A percentile compares a stretch with the other conserved stretches of the same genome.
phyloP scores from a whole-genome alignment of 2,888 invertebrate species.

The Oithona nana region DNA sequence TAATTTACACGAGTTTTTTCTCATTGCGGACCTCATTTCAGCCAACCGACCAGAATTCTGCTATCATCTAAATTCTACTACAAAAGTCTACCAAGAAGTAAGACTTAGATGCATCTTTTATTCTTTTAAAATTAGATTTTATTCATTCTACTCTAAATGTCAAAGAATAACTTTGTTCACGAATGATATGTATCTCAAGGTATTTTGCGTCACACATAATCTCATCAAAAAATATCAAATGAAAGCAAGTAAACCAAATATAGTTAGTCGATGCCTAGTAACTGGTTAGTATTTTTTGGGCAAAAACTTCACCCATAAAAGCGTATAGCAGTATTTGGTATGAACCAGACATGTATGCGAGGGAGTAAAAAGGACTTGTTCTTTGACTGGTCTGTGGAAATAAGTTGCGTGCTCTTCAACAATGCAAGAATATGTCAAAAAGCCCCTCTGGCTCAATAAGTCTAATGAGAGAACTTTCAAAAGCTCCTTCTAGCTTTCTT shows the following conservation, averaged over 20 bases:
- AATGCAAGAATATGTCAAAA: not conserved
- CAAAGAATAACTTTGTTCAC: too few species aligned
- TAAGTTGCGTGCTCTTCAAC: not conserved
- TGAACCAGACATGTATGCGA: too few species aligned
- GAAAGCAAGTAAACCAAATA: too few species aligned
- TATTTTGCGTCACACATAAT: too few species aligned
- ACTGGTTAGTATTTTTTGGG: not conserved
- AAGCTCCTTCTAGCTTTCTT: not conserved
- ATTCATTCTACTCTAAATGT: too few species aligned
- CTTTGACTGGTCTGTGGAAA: not conserved
- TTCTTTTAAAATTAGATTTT: not conserved
- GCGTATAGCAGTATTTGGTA: not conserved
- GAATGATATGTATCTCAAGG: too few species aligned
- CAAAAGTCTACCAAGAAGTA: not conserved
- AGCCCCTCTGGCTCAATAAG: not conserved
- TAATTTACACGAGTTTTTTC: slow-evolving; percentile 7
- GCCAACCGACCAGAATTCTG: not conserved
- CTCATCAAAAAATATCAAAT: too few species aligned
- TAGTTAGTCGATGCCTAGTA: not conserved
- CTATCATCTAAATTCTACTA: not conserved
- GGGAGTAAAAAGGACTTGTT: too few species aligned
- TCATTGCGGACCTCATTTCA: not conserved
- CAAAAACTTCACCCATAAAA: not conserved
- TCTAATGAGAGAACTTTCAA: not conserved
- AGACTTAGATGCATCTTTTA: not conserved